Base-by-base conservation (phyloP, 2,797 vertebrate species). In the Falco columbarius region DNA sequence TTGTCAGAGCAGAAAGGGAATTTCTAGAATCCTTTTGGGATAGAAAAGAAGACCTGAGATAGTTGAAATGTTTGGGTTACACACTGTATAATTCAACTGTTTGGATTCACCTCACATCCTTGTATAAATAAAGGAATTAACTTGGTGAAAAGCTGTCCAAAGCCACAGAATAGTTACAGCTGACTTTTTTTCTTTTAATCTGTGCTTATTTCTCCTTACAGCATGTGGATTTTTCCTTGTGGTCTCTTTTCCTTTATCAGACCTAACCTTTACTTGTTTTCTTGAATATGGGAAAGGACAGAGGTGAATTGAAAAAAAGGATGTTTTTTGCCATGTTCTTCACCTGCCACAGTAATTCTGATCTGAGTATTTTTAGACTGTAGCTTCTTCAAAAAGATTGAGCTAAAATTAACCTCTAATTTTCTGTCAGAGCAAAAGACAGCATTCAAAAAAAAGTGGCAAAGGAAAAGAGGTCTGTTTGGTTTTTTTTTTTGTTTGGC, bases 101-200 rank as follows among this genome's bases (percentile, higher is more conserved):
- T 79, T 90, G 56, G 49, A 92, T 82, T 84, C 44, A 65, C 19
- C 40, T 94, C 26, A 76, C 38, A 67, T 71, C 21, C 14, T 86
- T 76, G 30, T 72, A 81, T 86, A 95, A 96, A 95, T 86, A 96
- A 84, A 89, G 59, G 74, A 63, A 67, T 95, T 95, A 83, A 7
- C 19, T 88, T 52, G 38, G 23, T 80, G 18, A 73, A 90, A 95
- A 89, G 8, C 14, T 9, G 3, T 47, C n/a, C 24, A 90, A 79
- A 95, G 11, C 7, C 40, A 82, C 2, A 3, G 46, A 85, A 66
- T 52, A 74, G 21, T 67, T 87, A 51, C 36, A 87, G 32, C 14
- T 92, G 54, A n/a, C 14, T 30, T 51, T 86, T 90, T 66, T 70
- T 58, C 6, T 56, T 84, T 84, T 47, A 81, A 86, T 84, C 61